These are phyloP conservation scores for western clawed frog (Xenopus tropicalis) DNA, from an alignment of 2,113 vertebrate genomes.

Conservation along the genomic window UCB_Xtro_10.0 CM004443.2:191105001-191105500, in stretches of 20 bases:
- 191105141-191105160: constrained; percentile 30
- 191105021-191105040: constrained; percentile 54
- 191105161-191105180: constrained; percentile 47
- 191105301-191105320: no score
- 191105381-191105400: no score
- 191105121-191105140: constrained; percentile 33
- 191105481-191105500: no score
- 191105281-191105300: constrained; percentile 40
- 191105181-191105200: constrained; percentile 27
- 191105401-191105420: no score
- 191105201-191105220: constrained; percentile 51
- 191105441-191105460: no score
- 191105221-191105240: constrained; percentile 48
- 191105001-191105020: constrained; percentile 61
- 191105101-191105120: constrained; percentile 55
- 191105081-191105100: constrained; percentile 54
- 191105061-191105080: constrained; percentile 51
- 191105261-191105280: constrained; percentile 32
- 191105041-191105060: constrained; percentile 57
- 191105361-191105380: no score
- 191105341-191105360: no score
- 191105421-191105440: no score
- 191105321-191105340: no score
- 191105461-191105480: no score
- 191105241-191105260: constrained; percentile 48